A percentile compares a stretch with the other conserved stretches of the same genome.
These are phyloP conservation scores for Drosophila neutralis DNA, from an alignment of 2,888 invertebrate genomes.

Conservation along the genomic window DNA sequence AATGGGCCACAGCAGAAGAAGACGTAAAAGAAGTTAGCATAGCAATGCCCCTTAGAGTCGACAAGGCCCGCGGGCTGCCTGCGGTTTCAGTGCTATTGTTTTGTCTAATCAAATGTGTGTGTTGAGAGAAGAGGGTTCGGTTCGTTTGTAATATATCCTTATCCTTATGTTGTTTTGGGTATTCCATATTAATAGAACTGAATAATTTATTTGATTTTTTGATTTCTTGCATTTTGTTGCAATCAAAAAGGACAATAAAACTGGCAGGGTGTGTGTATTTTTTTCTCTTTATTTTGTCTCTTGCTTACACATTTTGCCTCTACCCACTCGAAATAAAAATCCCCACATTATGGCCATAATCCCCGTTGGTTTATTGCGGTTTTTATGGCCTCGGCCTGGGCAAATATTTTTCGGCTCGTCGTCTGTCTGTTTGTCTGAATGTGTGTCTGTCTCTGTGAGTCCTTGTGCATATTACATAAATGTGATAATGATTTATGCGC, in stretches of 20 bases:
- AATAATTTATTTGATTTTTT: conserved; percentile 82
- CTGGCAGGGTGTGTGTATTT: conserved; percentile 5
- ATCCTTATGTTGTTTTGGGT: conserved; percentile 45
- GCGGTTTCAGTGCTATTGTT: conserved; percentile 42
- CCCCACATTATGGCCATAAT: conserved; percentile 74
- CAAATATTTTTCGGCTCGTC: conserved; percentile 39
- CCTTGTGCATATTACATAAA: conserved; percentile 73
- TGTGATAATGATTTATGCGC: conserved; percentile 78
- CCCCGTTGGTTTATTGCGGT: conserved; percentile 78
- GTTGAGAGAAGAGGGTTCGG: conserved; percentile 15
- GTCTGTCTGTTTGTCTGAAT: conserved; percentile 24
- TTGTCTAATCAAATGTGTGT: conserved; percentile 52
- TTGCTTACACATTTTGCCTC: conserved; percentile 33
- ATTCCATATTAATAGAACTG: conserved; percentile 58
- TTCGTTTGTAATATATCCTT: conserved; percentile 25
- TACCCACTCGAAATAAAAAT: conserved; percentile 49
- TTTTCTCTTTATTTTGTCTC: conserved; percentile 7
- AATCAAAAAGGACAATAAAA: conserved; percentile 73
- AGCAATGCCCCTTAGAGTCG: neutral
- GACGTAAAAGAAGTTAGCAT: neutral
- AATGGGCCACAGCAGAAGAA: conserved; percentile 15
- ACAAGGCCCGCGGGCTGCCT: conserved; percentile 37
- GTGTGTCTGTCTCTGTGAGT: conserved; percentile 32
- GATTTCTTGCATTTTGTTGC: conserved; percentile 70
- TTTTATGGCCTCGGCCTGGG: conserved; percentile 61